Base-by-base conservation (phyloP, 2,113 vertebrate genomes). In the Hippocampus guttulatus region DNA sequence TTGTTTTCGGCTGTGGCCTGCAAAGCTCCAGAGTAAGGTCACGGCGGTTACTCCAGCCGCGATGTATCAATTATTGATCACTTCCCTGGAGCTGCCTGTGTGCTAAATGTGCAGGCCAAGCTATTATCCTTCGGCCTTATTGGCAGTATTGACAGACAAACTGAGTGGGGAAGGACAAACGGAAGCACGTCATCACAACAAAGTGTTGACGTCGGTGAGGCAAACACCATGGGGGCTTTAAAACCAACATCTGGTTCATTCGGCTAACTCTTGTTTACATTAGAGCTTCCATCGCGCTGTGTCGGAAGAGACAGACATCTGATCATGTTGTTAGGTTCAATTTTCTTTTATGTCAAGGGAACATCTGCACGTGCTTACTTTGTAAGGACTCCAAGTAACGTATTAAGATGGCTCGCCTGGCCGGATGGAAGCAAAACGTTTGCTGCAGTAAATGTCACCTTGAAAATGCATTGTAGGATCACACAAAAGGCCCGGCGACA, bases 91-190 rank as follows among this genome's bases (percentile, higher is more conserved):
- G 85, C 84, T 81, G 83, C 76, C 80, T 83, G 77, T 84, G 85
- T 87, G 81, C 88, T 84, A 89, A 88, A 89, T 91, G 84, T 88
- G 84, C 79, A 73, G 75, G 75, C 83, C 81, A 76, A 76, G 84
- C 87, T 83, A 87, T 88, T 91, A 88, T 85, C 87, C 78, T 71
- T 75, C 79, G 88, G 85, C 84, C 79, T 71, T 89, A 91, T 91
- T 85, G 89, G 75, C 86, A 80, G 76, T 88, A 90, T 90, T 78
- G 88, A 91, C 84, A 84, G 67, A 75, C 79, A 40, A 60, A 78
- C 79, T 81, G 85, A 72, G 79, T 81, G 83, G 75, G 87, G 85
- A 88, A 86, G 85, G 86, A 78, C 85, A 88, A 85, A 85, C 66
- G 51, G 75, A 73, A 85, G 87, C 79, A 80, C 81, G 85, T 80